A percentile compares a stretch with the other conserved stretches of the same genome.
Conservation (phyloP, 2,888 invertebrate genomes). For the Cantharis lateralis region DNA sequence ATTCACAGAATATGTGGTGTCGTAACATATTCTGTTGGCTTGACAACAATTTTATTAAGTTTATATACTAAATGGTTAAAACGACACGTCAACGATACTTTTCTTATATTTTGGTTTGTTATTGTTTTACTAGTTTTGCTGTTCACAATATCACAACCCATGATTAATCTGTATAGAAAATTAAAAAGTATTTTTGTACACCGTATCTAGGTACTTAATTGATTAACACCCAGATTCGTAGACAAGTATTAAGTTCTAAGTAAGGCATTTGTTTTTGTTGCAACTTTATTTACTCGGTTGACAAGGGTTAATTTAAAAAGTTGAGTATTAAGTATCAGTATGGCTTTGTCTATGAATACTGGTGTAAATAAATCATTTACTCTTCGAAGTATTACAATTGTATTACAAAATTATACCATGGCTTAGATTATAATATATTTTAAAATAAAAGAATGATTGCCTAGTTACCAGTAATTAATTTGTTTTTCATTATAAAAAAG, state of each 20-base stretch:
- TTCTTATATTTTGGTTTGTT: slow-evolving; percentile 23
- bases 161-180: slow-evolving; percentile 18
- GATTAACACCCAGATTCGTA: no score
- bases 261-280: no score
- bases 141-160: slow-evolving; percentile 13
- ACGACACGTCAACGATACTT: slow-evolving; percentile 1
- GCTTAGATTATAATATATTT: not conserved
- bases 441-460: not conserved
- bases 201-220: not conserved
- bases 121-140: slow-evolving; percentile 17
- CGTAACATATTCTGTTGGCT: slow-evolving; percentile 31
- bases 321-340: no score
- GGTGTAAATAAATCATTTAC: not conserved
- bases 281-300: no score
- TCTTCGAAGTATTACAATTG: not conserved
- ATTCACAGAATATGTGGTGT: slow-evolving; percentile 36
- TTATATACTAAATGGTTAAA: slow-evolving; percentile 36
- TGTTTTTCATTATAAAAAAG: not conserved
- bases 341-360: no score
- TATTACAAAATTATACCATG: not conserved
- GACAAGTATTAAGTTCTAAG: no score
- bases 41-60: slow-evolving; percentile 34
- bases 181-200: slow-evolving; percentile 7
- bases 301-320: no score
- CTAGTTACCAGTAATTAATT: not conserved